Base-by-base conservation (phyloP, 2,888 invertebrate species). In the Ectemnius continuus region DNA sequence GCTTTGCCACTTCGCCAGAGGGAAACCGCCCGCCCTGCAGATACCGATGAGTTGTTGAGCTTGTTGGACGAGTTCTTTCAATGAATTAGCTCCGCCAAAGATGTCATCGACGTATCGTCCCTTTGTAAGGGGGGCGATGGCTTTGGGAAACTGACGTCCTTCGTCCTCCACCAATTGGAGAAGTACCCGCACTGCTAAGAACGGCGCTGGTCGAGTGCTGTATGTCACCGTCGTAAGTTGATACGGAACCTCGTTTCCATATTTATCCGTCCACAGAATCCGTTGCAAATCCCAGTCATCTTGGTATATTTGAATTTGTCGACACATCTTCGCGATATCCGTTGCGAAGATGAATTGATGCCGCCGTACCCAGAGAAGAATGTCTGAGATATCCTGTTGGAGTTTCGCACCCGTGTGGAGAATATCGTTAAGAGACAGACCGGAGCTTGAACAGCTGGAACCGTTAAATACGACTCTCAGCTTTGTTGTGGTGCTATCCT, bases 251-350 rank as follows among this genome's bases (percentile, higher is more conserved):
- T 18, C 13, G 0, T 64, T 66, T 2, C 18, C 23, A 1, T 56
- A 23, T 0, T 20, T 14, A 18, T 72, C 56, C 11, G 47, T 66
- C 90, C 90, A 91, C 2, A 91, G 58, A 4, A 91, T 89, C 8
- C 84, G 66, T 60, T 90, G 90, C n/a, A 85, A 80, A 16, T 83
- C 47, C 16, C 82, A 64, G 59, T 90, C 80, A 1, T 56, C 61
- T 0, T 2, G 45, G 0, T 61, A 45, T 0, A 68, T 47, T 1
- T 20, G 16, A 4, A 68, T 57, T 36, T 68, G 61, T 4, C 61
- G n/a, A 20, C 45, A 68, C 61, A 57, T 68, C n/a, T 67, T 61
- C 3, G 52, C 20, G 3, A 67, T 52, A 5, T 66, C 66, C 13
- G 66, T 46, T 4, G 48, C 5, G 26, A 60, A 66, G n/a, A 46